These are phyloP conservation scores for Leptinotarsa rubiginosa DNA, from an alignment of 2,888 invertebrate species.

Conservation along the genomic window DNA sequence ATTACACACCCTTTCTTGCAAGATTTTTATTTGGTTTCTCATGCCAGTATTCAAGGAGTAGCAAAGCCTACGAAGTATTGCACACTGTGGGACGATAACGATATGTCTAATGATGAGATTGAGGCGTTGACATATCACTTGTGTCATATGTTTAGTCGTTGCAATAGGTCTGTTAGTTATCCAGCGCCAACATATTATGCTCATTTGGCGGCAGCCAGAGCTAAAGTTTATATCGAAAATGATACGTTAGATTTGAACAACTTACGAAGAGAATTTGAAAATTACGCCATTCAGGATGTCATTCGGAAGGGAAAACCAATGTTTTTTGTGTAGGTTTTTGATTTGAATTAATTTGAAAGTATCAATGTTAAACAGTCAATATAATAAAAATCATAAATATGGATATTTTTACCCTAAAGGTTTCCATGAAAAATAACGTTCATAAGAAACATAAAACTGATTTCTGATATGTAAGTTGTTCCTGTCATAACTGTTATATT, in stretches of 20 bases:
- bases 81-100: conserved; percentile 83
- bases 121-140: conserved; percentile 84
- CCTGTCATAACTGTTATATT: too few species aligned
- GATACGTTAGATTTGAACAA: conserved; percentile 65
- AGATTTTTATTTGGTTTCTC: conserved; percentile 85
- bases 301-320: conserved; percentile 73
- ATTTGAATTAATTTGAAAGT: too few species aligned
- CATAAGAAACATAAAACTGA: too few species aligned
- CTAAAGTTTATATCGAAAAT: conserved; percentile 66
- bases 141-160: conserved; percentile 88
- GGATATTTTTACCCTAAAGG: too few species aligned
- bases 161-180: conserved; percentile 85
- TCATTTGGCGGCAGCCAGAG: conserved; percentile 85
- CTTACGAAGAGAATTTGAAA: conserved; percentile 68
- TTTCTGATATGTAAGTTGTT: too few species aligned
- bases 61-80: conserved; percentile 89
- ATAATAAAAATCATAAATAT: too few species aligned
- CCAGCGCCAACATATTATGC: conserved; percentile 91
- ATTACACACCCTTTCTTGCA: conserved; percentile 89
- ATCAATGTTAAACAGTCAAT: too few species aligned
- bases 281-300: conserved; percentile 68
- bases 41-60: conserved; percentile 82
- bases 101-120: conserved; percentile 78
- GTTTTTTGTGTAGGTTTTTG: conserved; percentile 75
- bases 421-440: too few species aligned